A percentile compares a stretch with the other conserved stretches of the same genome.
These are phyloP conservation scores for Rhynchonema sp. DNA, from an alignment of 2,888 invertebrate genomes.

Conservation along the genomic window DNA sequence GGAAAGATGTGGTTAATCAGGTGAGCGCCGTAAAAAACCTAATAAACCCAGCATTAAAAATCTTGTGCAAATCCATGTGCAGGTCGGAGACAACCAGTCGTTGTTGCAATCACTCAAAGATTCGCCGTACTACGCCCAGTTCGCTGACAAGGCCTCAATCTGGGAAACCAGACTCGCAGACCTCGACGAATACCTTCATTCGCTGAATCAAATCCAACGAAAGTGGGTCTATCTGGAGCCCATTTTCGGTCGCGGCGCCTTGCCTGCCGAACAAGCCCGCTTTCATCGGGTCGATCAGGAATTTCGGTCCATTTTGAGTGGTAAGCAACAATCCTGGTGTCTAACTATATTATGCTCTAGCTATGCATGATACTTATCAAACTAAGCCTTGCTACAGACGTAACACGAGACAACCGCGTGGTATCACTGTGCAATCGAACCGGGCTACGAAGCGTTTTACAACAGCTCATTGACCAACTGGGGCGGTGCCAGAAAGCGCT, in stretches of 20 bases:
- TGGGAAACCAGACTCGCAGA: slow-evolving; percentile 63
- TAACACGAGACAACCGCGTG: slow-evolving; percentile 57
- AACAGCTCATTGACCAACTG: slow-evolving; percentile 64
- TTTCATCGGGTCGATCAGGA: slow-evolving; percentile 72
- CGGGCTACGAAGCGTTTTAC: slow-evolving; percentile 51
- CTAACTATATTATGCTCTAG: no score
- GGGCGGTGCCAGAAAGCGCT: slow-evolving; percentile 77
- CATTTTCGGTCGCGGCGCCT: slow-evolving; percentile 59
- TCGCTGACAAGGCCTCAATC: slow-evolving; percentile 53
- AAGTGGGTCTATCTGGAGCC: slow-evolving; percentile 91
- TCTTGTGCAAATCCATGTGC: slow-evolving; percentile 8
- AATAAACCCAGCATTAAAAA: no score
- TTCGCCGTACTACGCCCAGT: slow-evolving; percentile 58
- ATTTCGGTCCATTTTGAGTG: slow-evolving; percentile 37
- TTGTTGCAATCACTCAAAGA: slow-evolving; percentile 60
- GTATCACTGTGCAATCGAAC: slow-evolving; percentile 48
- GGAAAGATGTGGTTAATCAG: slow-evolving; percentile 68
- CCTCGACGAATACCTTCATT: slow-evolving; percentile 53
- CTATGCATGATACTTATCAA: no score
- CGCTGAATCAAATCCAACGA: slow-evolving; percentile 57
- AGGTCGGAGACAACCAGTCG: slow-evolving; percentile 64
- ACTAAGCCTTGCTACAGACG: slow-evolving; percentile 38
- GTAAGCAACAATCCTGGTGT: no score
- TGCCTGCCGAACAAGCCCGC: slow-evolving; percentile 50
- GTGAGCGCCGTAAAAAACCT: no score